A percentile compares a stretch with the other conserved stretches of the same genome.
Conservation (phyloP, 2,797 vertebrate genomes). For the Tokudaia muenninki region DNA sequence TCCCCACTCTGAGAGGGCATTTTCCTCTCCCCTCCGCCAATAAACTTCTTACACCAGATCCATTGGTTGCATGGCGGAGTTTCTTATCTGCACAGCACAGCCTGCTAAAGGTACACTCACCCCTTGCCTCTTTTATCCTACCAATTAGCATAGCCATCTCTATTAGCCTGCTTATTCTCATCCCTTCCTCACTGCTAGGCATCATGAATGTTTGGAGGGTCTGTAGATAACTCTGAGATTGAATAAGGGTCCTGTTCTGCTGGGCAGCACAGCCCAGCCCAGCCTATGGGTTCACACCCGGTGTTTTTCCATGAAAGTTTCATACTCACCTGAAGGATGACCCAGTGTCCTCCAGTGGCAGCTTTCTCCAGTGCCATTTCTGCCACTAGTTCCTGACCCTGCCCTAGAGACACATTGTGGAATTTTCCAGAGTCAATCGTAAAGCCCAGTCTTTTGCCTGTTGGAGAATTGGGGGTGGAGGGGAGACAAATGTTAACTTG, state of each 20-base stretch:
- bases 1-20: not conserved
- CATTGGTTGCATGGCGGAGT: not conserved
- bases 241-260: not conserved
- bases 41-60: not conserved
- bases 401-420: slow-evolving; percentile 91
- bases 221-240: rapidly evolving
- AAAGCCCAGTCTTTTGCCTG: slow-evolving; percentile 92
- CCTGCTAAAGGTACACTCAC: not conserved
- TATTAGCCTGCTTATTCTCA: no score
- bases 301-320: not conserved
- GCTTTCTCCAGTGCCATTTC: slow-evolving; percentile 88
- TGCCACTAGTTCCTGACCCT: slow-evolving; percentile 91
- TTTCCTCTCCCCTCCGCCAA: not conserved
- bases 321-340: slow-evolving; percentile 91
- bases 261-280: no score
- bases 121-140: not conserved
- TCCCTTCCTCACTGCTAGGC: not conserved
- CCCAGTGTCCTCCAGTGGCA: slow-evolving; percentile 89
- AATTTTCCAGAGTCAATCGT: slow-evolving; percentile 91
- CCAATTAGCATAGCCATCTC: not conserved
- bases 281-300: rapidly evolving
- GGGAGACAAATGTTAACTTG: not conserved
- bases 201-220: rapidly evolving
- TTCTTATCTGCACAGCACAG: not conserved
- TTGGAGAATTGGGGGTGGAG: not conserved